Conservation (phyloP, 2,888 invertebrate genomes). For the Cosmia trapezina region DNA sequence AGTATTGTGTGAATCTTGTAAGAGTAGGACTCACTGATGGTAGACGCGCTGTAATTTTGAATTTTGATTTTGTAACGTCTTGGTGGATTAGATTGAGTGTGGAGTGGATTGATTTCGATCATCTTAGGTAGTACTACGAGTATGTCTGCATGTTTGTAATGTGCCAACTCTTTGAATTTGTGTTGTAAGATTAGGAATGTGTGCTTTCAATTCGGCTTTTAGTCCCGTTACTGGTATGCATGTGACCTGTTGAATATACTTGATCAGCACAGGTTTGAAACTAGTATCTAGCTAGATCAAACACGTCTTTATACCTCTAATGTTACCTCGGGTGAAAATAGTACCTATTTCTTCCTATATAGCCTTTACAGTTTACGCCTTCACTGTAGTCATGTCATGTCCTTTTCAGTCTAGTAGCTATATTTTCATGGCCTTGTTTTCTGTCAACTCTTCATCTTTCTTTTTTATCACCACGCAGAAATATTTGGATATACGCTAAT, state of each 20-base stretch:
- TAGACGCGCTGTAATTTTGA: constrained; percentile 52
- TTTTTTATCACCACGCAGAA: constrained; percentile 33
- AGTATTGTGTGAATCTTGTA: constrained; percentile 78
- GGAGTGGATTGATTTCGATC: constrained; percentile 18
- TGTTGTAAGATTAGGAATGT: neutral
- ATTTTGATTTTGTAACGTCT: constrained; percentile 19
- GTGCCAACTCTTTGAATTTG: neutral
- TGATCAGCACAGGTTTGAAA: neutral
- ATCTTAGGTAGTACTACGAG: neutral
- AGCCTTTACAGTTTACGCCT: neutral
- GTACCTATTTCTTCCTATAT: neutral
- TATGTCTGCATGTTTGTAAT: neutral
- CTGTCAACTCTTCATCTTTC: constrained; percentile 22
- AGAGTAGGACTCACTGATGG: constrained; percentile 62
- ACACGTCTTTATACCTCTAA: neutral
- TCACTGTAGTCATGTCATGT: constrained; percentile 6
- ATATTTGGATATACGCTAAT: constrained; percentile 51
- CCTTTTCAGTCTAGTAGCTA: constrained; percentile 1
- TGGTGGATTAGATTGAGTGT: constrained; percentile 11
- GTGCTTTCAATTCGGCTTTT: neutral
- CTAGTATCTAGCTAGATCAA: neutral
- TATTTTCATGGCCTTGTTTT: neutral
- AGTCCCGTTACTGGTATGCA: neutral
- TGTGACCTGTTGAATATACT: constrained; percentile 4
- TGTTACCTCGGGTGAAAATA: neutral